Percentiles rank a stretch among this genome's conserved stretches.
Conservation (phyloP, 2,888 invertebrate species). For the Maniola hyperantus region DNA sequence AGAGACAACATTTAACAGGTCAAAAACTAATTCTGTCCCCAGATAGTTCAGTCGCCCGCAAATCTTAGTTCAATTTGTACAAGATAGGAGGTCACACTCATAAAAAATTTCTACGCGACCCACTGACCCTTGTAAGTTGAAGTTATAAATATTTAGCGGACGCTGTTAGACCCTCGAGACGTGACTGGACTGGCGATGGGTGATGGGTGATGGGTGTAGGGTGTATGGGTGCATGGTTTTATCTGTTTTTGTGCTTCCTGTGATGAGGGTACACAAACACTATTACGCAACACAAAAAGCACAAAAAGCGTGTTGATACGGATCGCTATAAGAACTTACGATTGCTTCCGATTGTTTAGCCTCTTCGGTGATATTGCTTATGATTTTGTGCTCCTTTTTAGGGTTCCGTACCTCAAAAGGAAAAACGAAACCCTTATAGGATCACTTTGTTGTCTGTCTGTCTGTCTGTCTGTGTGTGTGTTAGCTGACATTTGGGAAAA, state of each 20-base stretch:
- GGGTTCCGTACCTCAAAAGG: too few relatives aligned
- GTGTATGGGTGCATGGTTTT: conserved; percentile 6
- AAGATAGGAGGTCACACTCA: conserved; percentile 12
- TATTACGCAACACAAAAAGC: background rate
- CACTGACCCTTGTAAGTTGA: conserved; percentile 22
- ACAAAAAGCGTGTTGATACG: background rate
- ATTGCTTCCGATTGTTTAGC: background rate
- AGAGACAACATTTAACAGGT: too few relatives aligned
- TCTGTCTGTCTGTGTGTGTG: too few relatives aligned
- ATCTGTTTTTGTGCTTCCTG: conserved; percentile 15
- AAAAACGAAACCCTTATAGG: too few relatives aligned
- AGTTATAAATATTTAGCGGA: conserved; percentile 34
- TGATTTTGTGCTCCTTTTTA: background rate
- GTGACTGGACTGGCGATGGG: conserved; percentile 25
- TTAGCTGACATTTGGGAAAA: too few relatives aligned
- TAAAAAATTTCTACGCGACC: conserved; percentile 23
- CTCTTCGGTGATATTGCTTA: background rate
- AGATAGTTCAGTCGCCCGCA: background rate
- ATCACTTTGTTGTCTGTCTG: too few relatives aligned
- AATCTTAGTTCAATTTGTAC: background rate
- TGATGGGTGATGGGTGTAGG: background rate
- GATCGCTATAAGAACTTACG: background rate
- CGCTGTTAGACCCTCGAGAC: conserved; percentile 23
- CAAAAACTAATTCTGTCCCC: background rate
- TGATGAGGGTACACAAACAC: conserved; percentile 15